Base-by-base conservation (phyloP, 2,113 vertebrate genomes). In the Phasianus colchicus region DNA sequence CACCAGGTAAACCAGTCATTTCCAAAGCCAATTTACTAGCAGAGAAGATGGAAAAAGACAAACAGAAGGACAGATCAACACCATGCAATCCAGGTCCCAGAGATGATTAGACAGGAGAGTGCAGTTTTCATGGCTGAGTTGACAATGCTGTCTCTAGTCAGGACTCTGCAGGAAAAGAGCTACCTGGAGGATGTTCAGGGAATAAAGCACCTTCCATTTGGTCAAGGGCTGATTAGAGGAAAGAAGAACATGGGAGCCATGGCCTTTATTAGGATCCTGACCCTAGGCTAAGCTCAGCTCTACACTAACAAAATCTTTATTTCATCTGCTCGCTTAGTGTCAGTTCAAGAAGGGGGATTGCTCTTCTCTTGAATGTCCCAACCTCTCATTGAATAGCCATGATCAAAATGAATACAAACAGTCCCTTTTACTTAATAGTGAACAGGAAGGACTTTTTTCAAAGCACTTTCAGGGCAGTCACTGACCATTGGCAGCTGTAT, bases 11-110 rank as follows among this genome's bases (percentile, higher is more conserved):
- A 66, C 21, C 12, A 22, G 4, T 45, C 20, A 10, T n/a, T 93
- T 84, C 50, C 48, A 48, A 80, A 60, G 3, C 5, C 30, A 9
- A 17, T 24, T 88, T 58, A 77, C 15, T 27, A 3, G 13, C 29
- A 40, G 22, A 11, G 25, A 70, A 86, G 60, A 57, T 24, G 17
- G 29, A 30, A 16, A 12, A 73, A 20, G 22, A n/a, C 17, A 83
- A 65, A 81, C 6, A 11, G 11, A 52, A 52, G 50, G 50, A 19
- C 75, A 0, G 0, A 57, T 32, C 57, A 36, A 11, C 24, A 88
- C 25, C 60, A 57, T 10, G 12, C 0, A 0, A 61, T 43, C n/a
- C 43, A 57, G 22, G 34, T 29, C 29, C 57, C 0, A 40, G 0
- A 73, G 19, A 25, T 12, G 40, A 13, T 55, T 36, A 57, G 55